Conservation (phyloP, 2,888 invertebrate genomes). For the Lucinisca nassula region DNA sequence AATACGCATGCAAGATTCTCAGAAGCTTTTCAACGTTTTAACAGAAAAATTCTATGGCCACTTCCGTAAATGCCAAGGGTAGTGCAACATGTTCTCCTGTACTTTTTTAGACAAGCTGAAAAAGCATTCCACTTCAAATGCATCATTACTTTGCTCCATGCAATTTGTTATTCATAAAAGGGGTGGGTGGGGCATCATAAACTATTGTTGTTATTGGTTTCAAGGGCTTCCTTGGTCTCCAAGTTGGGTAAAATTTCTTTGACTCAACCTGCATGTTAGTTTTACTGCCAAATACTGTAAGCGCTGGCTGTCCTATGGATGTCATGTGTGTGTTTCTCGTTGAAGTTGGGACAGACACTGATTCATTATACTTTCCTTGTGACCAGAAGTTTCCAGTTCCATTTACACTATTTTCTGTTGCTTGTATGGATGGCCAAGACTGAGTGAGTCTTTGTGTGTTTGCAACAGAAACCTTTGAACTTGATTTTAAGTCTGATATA, state of each 20-base stretch:
- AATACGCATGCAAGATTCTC: too few species aligned
- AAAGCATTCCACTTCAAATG: too few species aligned
- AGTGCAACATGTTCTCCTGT: too few species aligned
- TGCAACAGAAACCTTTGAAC: neutral
- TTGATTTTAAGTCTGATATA: neutral
- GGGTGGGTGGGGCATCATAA: slow-evolving; percentile 72
- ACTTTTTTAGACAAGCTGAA: too few species aligned
- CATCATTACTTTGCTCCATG: neutral
- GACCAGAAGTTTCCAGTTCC: neutral
- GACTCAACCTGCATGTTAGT: slow-evolving; percentile 42
- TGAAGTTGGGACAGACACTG: slow-evolving; percentile 4
- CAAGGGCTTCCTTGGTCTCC: slow-evolving; percentile 65
- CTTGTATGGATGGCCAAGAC: neutral
- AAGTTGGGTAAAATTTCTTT: slow-evolving; percentile 63
- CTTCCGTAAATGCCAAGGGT: too few species aligned
- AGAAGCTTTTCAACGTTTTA: too few species aligned
- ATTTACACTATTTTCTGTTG: neutral
- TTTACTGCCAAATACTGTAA: slow-evolving; percentile 66
- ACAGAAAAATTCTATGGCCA: too few species aligned
- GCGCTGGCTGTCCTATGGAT: neutral
- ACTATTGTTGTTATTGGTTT: slow-evolving; percentile 59
- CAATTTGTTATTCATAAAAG: slow-evolving; percentile 68
- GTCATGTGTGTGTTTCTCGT: slow-evolving; percentile 8
- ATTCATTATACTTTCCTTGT: neutral
- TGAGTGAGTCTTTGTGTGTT: neutral